Conservation (phyloP, 2,113 vertebrate species). For the Xenopus borealis region DNA sequence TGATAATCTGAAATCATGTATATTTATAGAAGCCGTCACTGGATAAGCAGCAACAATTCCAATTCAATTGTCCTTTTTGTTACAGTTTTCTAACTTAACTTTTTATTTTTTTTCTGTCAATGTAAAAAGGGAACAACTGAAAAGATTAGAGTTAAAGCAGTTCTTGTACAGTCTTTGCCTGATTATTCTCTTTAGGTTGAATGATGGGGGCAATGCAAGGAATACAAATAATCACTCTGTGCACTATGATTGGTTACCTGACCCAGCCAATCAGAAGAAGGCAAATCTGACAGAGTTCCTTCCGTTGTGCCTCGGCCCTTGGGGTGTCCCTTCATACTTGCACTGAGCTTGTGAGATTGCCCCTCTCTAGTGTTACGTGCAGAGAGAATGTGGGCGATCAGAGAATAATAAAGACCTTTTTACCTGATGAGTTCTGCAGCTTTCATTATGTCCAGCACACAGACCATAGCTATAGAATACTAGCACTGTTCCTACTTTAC, state of each 20-base stretch:
- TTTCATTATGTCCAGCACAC: not conserved
- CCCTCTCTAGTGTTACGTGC: not conserved
- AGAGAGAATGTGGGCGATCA: not conserved
- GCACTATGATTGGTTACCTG: too few species aligned
- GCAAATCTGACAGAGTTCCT: not conserved
- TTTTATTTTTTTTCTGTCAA: not conserved
- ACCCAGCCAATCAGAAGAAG: not conserved
- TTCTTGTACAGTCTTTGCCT: not conserved
- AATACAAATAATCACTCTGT: too few species aligned
- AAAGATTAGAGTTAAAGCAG: not conserved
- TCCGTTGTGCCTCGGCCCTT: slow-evolving; percentile 20
- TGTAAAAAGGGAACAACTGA: not conserved
- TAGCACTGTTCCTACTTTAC: too few species aligned
- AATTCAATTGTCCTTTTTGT: not conserved
- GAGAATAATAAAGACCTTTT: slow-evolving; percentile 32
- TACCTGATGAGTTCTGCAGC: slow-evolving; percentile 14
- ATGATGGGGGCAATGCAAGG: not conserved
- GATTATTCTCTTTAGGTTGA: not conserved
- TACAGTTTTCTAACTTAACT: not conserved
- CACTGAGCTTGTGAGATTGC: slow-evolving; percentile 16
- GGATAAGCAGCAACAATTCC: not conserved
- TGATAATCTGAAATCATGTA: too few species aligned
- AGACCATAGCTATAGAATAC: too few species aligned
- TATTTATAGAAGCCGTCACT: not conserved
- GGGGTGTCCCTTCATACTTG: not conserved